Percentiles rank a stretch among this genome's conserved stretches.
phyloP scores from a whole-genome alignment of 2,113 vertebrate genomes.

The Sporophila hypoxantha region DNA sequence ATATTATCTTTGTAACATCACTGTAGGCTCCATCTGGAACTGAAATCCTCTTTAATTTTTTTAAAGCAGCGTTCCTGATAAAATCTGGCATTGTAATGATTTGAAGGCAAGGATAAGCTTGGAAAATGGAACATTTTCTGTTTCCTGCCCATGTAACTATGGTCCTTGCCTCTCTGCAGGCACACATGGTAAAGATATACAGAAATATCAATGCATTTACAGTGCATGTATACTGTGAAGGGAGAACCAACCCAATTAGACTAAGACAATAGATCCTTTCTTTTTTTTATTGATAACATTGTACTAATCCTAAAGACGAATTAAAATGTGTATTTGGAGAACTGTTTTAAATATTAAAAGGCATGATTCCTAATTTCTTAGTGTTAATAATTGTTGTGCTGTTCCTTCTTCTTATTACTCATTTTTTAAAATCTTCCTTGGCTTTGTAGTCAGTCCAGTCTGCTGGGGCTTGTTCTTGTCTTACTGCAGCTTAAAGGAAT shows the following conservation, averaged over 20 bases:
- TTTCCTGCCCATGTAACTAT: constrained; percentile 28
- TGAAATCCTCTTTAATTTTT: constrained; percentile 38
- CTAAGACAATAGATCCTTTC: background rate
- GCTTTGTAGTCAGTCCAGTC: constrained; percentile 10
- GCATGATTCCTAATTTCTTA: background rate
- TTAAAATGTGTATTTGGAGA: background rate
- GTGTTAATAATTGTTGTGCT: background rate
- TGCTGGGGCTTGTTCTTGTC: background rate
- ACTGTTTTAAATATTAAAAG: background rate
- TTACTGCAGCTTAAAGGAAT: constrained; percentile 15
- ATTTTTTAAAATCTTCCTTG: background rate
- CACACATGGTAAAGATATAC: constrained; percentile 21
- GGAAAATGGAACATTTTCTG: constrained; percentile 48
- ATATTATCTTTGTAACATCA: constrained; percentile 53
- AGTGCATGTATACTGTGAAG: background rate
- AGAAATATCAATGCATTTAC: background rate
- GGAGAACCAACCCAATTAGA: background rate
- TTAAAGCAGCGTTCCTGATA: constrained; percentile 18
- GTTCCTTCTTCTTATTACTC: background rate
- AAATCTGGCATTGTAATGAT: constrained; percentile 46
- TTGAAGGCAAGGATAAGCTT: constrained; percentile 32
- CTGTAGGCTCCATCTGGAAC: constrained; percentile 52
- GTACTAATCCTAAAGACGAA: background rate
- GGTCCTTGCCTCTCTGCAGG: background rate
- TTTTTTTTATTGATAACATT: background rate